Evolutionary conservation across 1,140 invertebrate species (phyloP), one percentile per base, ranked within the genome.

Genomic region (Antheraea pernyi): DNA sequence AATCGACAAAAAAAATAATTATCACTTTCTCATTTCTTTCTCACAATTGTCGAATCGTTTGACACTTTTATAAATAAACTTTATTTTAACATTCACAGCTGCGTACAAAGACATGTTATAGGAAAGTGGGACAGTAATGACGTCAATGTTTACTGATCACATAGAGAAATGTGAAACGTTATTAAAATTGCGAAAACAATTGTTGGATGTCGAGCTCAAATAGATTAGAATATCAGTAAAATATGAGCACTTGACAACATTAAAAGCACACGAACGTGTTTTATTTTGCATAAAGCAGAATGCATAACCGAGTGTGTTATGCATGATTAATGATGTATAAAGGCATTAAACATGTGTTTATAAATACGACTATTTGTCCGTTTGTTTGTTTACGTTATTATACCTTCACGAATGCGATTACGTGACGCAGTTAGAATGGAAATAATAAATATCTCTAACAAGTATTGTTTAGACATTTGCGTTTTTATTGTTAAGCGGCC

Each of bases 151-250:
- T 36, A 61, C 60, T 22, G 30, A 22, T 18, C 18, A 18, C 11
- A 22, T 36, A 22, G 13, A 36, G 19, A 13, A 61, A 30, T 61
- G n/a, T 19, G 59, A 61, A 61, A 30, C 60, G 59, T 16, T 61
- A 30, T 61, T 36, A 30, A 10, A 16, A 22, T 61, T 61, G 60
- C 60, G 30, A 61, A 61, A 61, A 61, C 19, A 61, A 61, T 22
- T 61, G 30, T 36, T 61, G n/a, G n/a, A 7, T 16, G 5, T 61
- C 4, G 19, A 30, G 16, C 22, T n/a, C 5, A 61, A 61, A 61
- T 53, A 53, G 46, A 53, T 53, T 53, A 2, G 16, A 53, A 53
- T 53, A 53, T 16, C 46, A 53, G 46, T 11, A 53, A 53, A 53
- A 53, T 53, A 53, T 53, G 46, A 53, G 9, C 11, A 13, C 46